Conservation (phyloP, 2,888 invertebrate genomes). For the Parnassius apollo region DNA sequence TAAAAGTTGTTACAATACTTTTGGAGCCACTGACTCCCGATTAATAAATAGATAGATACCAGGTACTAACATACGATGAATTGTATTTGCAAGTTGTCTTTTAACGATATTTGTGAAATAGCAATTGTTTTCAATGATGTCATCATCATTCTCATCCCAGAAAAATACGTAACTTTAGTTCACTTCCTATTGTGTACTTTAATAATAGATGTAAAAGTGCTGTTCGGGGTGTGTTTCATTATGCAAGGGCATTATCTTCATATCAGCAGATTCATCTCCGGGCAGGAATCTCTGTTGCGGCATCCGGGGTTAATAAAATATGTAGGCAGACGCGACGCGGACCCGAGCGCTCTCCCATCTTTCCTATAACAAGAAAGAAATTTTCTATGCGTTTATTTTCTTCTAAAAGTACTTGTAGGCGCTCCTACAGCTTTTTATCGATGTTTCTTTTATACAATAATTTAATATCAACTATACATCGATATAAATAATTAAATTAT, state of each 20-base stretch:
- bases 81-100: too few species aligned
- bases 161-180: neutral
- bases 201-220: neutral
- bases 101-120: too few species aligned
- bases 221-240: conserved; percentile 5
- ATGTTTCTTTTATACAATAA: too few species aligned
- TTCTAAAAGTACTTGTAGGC: conserved; percentile 56
- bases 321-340: conserved; percentile 73
- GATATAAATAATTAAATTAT: too few species aligned
- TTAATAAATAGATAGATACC: too few species aligned
- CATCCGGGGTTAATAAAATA: conserved; percentile 72
- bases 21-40: too few species aligned
- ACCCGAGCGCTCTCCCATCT: conserved; percentile 56
- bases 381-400: conserved; percentile 76
- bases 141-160: too few species aligned
- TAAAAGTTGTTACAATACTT: too few species aligned
- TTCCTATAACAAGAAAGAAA: conserved; percentile 78
- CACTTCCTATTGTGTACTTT: neutral
- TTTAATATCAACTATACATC: too few species aligned
- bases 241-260: conserved; percentile 16
- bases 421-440: conserved; percentile 36
- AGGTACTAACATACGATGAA: too few species aligned
- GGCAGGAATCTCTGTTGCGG: conserved; percentile 37
- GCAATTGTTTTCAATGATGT: too few species aligned
- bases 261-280: conserved; percentile 49